A percentile compares a stretch with the other conserved stretches of the same genome.
Evolutionary conservation across 1,140 invertebrate species (phyloP).

Genomic region (Thalassaphorura encarpata): DNA sequence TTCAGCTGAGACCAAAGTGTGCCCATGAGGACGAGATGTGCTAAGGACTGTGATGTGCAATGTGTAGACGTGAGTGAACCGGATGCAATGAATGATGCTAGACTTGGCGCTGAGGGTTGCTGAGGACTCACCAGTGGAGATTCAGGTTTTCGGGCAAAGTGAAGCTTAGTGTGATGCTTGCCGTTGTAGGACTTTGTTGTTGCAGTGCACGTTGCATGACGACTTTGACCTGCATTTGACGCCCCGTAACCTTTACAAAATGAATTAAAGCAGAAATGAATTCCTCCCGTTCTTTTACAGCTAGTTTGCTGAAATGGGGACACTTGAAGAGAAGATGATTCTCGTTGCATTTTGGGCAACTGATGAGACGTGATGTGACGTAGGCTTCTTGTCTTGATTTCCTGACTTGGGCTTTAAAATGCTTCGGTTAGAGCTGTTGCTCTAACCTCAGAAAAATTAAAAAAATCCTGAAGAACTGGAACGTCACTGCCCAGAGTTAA

Average conservation of each 20-base stretch:
- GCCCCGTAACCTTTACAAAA: background rate
- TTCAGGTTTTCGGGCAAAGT: background rate
- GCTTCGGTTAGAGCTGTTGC: background rate
- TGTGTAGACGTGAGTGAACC: background rate
- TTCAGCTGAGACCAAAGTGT: background rate
- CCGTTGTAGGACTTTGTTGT: background rate
- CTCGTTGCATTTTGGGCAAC: background rate
- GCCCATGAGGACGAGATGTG: background rate
- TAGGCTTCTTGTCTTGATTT: too few species aligned
- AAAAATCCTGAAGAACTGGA: background rate
- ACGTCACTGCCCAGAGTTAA: background rate
- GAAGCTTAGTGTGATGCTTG: conserved; percentile 1
- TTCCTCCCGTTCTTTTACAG: background rate
- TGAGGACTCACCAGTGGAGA: background rate
- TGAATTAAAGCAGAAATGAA: conserved; percentile 5
- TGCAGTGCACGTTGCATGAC: too few species aligned
- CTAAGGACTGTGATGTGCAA: background rate
- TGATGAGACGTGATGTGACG: too few species aligned
- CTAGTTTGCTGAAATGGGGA: background rate
- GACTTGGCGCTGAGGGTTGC: background rate
- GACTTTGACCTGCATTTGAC: background rate
- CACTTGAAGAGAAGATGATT: background rate
- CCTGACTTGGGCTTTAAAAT: too few species aligned
- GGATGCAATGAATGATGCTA: background rate
- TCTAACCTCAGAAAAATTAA: background rate